Evolutionary conservation across 2,888 invertebrate species (phyloP), one percentile per base, ranked within the genome.

Genomic region (Rhamnusium bicolor): DNA sequence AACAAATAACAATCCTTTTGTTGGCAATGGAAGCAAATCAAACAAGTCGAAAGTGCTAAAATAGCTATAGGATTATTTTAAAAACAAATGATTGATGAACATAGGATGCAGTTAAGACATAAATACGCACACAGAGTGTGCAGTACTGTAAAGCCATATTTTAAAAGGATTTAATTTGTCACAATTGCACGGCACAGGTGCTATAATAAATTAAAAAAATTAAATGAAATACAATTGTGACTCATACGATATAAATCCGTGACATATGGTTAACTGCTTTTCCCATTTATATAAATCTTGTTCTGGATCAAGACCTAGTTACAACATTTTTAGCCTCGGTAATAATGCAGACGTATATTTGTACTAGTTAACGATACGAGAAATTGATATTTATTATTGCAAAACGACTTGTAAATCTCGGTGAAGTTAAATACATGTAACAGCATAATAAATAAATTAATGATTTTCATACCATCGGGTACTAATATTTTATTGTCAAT

Each of bases 221-320:
- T n/a, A 14, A 21, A 61, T 19, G 29, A 46, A 61, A 47, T 14
- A n/a, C n/a, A 19, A 21, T 61, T 21, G 61, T 61, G 61, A 61
- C 24, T 61, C 61, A 61, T 21, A 10, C n/a, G n/a, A 4, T n/a
- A 56, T 29, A 56, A 56, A 56, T 56, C 24, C 8, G 61, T 21
- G 8, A 21, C 61, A 61, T 61, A 61, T 61, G 61, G 61, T 47
- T n/a, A 10, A 8, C 24, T 47, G 46, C 21, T 40, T 21, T 61
- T 61, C 21, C 61, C 61, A 18, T 61, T 61, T 61, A 61, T 61
- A 46, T 61, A 61, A 40, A 61, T 61, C 58, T 60, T 1, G 40
- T 29, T 51, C 21, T 61, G 46, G 61, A 61, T 61, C 61, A 46
- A 60, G 60, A 60, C 19, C 40, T 10, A 61, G 46, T 47, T 46